A percentile compares a stretch with the other conserved stretches of the same genome.
Conservation (phyloP, 2,113 vertebrate genomes). For the Poeciliopsis occidentalis region DNA sequence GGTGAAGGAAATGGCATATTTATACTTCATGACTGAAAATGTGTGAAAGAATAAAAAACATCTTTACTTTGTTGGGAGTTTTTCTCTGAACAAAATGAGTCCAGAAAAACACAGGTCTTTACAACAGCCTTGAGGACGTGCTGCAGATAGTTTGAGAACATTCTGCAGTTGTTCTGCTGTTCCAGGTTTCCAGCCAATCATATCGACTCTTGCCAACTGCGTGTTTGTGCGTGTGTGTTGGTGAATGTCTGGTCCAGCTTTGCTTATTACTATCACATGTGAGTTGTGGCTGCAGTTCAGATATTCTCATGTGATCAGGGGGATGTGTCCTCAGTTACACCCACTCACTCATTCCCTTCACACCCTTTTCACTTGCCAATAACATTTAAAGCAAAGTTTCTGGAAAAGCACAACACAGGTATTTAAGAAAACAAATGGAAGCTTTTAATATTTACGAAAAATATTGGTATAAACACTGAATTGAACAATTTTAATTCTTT, state of each 20-base stretch:
- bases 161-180: constrained; percentile 30
- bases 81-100: constrained; percentile 2
- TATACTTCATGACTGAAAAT: neutral
- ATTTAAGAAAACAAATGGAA: neutral
- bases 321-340: constrained; percentile 49
- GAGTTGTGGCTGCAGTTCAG: constrained; percentile 46
- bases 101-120: constrained; percentile 1
- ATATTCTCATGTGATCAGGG: constrained; percentile 50
- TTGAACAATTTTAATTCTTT: neutral
- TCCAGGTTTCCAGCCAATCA: constrained; percentile 49
- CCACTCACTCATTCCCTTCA: constrained; percentile 17
- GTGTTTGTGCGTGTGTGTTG: constrained; percentile 20
- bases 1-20: neutral
- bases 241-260: constrained; percentile 23
- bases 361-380: neutral
- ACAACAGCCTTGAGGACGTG: constrained; percentile 11
- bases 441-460: no score
- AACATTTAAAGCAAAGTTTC: neutral
- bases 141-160: constrained; percentile 34
- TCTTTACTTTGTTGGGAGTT: neutral
- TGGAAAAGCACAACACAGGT: neutral
- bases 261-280: constrained; percentile 71
- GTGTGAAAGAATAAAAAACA: neutral
- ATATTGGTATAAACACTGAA: neutral
- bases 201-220: constrained; percentile 38